phyloP scores from a whole-genome alignment of 1,140 invertebrate species.

The Leptopilina clavipes region DNA sequence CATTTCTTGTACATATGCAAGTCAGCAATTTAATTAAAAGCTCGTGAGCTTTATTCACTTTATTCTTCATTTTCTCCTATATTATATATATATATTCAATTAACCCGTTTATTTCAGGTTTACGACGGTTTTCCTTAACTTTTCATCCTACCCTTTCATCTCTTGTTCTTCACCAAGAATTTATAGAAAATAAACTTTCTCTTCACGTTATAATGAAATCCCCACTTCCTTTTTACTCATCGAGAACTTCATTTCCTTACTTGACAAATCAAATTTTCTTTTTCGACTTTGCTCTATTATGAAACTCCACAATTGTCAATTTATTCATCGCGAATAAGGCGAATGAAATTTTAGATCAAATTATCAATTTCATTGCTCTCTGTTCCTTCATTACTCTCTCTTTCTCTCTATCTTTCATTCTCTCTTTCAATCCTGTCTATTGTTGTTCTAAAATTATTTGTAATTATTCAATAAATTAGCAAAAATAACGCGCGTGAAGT shows the following conservation, averaged over 20 bases:
- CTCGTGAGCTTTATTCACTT: constrained; percentile 25
- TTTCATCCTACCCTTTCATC: constrained; percentile 10
- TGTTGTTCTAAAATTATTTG: too few species aligned
- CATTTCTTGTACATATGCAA: constrained; percentile 3
- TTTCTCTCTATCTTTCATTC: too few species aligned
- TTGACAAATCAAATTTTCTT: constrained; percentile 15
- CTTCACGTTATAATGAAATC: background rate
- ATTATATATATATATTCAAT: constrained; percentile 15
- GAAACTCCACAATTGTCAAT: background rate
- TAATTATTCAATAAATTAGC: too few species aligned
- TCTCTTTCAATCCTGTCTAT: too few species aligned
- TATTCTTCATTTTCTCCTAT: constrained; percentile 7
- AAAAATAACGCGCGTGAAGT: too few species aligned
- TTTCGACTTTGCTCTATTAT: background rate
- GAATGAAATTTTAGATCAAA: background rate
- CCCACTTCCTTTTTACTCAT: background rate
- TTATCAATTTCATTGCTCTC: too few species aligned
- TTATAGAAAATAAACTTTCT: background rate
- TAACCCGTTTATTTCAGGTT: background rate
- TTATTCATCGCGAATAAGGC: background rate
- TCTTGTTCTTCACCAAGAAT: background rate
- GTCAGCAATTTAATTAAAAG: constrained; percentile 29
- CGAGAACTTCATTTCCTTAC: background rate
- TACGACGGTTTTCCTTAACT: constrained; percentile 10
- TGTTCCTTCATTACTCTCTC: too few species aligned